Base-by-base conservation (phyloP, 2,888 invertebrate species). In the Caenorhabditis virilis region DNA sequence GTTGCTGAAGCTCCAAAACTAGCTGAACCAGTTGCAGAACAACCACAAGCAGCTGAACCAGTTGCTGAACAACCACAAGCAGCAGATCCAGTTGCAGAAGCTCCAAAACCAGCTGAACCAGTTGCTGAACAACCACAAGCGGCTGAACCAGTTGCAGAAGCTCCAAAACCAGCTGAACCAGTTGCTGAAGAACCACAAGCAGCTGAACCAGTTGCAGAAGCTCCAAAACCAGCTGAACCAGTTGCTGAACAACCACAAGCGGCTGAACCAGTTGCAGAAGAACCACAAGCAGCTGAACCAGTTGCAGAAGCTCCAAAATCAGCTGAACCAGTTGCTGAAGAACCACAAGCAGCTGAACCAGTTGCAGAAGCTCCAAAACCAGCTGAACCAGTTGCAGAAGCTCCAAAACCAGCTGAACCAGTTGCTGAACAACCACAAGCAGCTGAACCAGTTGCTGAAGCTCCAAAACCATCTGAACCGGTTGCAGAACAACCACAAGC, bases 381-480 rank as follows among this genome's bases (percentile, higher is more conserved):
- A 7, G 22, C 30, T 18, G 27, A 38, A 13, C 18, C 25, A 15
- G 41, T 33, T 23, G 47, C 53, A 30, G 39, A 42, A 25, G 42
- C n/a, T n/a, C n/a, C n/a, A 23, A 39, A 54, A 30, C 42, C 52
- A 39, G 51, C 23, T 18, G 48, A 22, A 23, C 9, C 42, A 22
- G 25, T 42, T 18, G 13, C 39, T 2, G 51, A 51, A 26, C 25
- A 11, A 20, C 27, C 23, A 15, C 11, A 38, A 26, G 13, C 22
- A 22, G 36, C 39, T 23, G 48, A 30, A 52, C 30, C 16, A 38
- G 36, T 25, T 36, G 4, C 26, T 2, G 41, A 23, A 25, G 41
- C 50, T 50, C 50, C 48, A 18, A 26, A 47, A 27, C 39, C 48
- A 35, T 48, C 43, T 16, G 56, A 49, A 43, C 25, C 30, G 41